Evolutionary conservation across 1,140 invertebrate species (phyloP).

Genomic region (Macrosteles quadrilineatus): DNA sequence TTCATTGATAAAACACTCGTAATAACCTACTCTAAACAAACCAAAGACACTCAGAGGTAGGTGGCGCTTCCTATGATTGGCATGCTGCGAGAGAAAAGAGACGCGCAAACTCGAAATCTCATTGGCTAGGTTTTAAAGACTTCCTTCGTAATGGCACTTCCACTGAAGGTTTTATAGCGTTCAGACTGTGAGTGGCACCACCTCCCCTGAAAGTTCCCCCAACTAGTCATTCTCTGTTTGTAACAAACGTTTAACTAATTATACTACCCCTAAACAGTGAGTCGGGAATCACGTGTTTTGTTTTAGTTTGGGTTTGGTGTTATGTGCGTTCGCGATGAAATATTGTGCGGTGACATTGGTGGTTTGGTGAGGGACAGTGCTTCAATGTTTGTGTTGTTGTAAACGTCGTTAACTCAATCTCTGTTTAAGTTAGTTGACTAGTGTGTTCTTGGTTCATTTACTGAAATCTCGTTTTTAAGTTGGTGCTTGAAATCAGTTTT

Average conservation of each 20-base stretch:
- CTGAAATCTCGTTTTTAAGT: not conserved
- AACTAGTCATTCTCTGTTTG: slow-evolving; percentile 1
- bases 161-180: slow-evolving; percentile 50
- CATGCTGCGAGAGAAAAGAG: slow-evolving; percentile 38
- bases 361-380: slow-evolving; percentile 18
- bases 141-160: slow-evolving; percentile 49
- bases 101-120: slow-evolving; percentile 43
- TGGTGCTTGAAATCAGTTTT: slow-evolving; percentile 27
- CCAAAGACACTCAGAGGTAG: slow-evolving; percentile 7
- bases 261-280: slow-evolving; percentile 17
- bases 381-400: slow-evolving; percentile 29
- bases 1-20: too few relatives aligned
- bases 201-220: slow-evolving; percentile 42
- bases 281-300: slow-evolving; percentile 29
- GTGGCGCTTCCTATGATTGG: slow-evolving; percentile 35
- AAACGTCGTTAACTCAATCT: slow-evolving; percentile 26
- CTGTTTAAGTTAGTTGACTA: not conserved
- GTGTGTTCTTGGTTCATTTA: slow-evolving; percentile 26
- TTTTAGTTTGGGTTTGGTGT: slow-evolving; percentile 11
- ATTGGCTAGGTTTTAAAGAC: slow-evolving; percentile 46
- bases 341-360: slow-evolving; percentile 22
- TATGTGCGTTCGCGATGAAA: slow-evolving; percentile 17
- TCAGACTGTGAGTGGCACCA: slow-evolving; percentile 48
- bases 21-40: too few relatives aligned
- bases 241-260: slow-evolving; percentile 26